Base-by-base conservation (phyloP, 2,113 vertebrate species). In the Madoqua kirkii region DNA sequence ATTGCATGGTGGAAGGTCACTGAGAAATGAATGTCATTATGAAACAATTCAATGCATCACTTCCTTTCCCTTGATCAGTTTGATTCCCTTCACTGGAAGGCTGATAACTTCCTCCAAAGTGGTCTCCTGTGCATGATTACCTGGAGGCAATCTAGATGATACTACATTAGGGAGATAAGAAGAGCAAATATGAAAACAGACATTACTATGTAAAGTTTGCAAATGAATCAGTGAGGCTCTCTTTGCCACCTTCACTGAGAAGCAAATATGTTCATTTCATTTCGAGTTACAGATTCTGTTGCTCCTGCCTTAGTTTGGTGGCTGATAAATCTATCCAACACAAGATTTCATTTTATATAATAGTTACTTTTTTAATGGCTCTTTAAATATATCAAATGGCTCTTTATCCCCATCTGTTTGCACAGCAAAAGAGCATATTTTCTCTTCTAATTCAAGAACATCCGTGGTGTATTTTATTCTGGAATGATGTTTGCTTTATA, bases 371-470 rank as follows among this genome's bases (percentile, higher is more conserved):
- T 60, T 52, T 23, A 82, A 78, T 83, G 45, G 36, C 48, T 13
- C n/a, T 64, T 95, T 96, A 40, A 62, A 79, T 31, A 7, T 64
- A 89, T 93, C 93, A 91, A 29, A 62, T 62, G 60, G 60, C 60
- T 62, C 60, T 40, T 91, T 97, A 87, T 81, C 14, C 27, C 45
- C 54, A 23, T 60, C 31, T 87, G 40, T 71, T 87, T 92, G 16
- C 52, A 67, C 0, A 87, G 29, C 9, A 78, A 88, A 89, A 88
- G 59, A 83, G 21, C 29, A 17, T 88, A 40, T 71, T 95, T 89
- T 81, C 29, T 81, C 21, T 64, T 86, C 23, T 92, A 92, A 92
- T 93, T 67, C 54, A 94, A 93, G 95, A 94, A 4, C 17, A 85
- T 57, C 43, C 3, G 6, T 88, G 36, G 74, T 50, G 3, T 81